Conservation (phyloP, 2,797 vertebrate species). For the Zalophus californianus region DNA sequence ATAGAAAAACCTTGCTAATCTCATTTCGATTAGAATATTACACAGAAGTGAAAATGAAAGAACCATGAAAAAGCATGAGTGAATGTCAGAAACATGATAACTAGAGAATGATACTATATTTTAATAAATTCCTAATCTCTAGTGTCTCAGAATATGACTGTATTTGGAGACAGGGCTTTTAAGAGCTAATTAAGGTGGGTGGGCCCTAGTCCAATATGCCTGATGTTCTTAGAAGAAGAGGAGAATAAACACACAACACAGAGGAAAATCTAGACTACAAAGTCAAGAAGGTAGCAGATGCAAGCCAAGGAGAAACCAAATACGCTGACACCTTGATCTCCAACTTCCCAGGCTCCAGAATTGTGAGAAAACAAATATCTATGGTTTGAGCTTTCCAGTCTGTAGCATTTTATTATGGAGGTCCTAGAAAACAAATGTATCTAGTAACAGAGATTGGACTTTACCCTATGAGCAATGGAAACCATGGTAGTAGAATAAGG, state of each 20-base stretch:
- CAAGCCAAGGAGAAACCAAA: too few relatives aligned
- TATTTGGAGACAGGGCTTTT: neutral
- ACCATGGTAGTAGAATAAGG: neutral
- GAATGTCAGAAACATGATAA: neutral
- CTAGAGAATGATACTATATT: neutral
- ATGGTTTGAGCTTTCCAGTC: too few relatives aligned
- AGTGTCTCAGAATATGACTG: neutral
- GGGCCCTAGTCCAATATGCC: neutral
- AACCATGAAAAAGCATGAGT: neutral
- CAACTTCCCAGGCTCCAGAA: too few relatives aligned
- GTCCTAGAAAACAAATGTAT: too few relatives aligned
- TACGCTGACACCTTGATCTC: too few relatives aligned
- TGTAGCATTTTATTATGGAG: too few relatives aligned
- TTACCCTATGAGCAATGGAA: neutral
- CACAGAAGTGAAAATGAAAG: neutral
- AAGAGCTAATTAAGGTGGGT: neutral
- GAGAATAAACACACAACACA: too few relatives aligned
- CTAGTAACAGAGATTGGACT: neutral
- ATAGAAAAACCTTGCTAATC: neutral
- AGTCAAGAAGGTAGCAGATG: neutral
- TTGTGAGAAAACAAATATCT: too few relatives aligned
- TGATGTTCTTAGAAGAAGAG: neutral
- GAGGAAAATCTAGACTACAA: neutral
- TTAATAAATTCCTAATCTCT: neutral
- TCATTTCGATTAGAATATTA: neutral